phyloP scores from a whole-genome alignment of 2,113 vertebrate genomes.

The Hippocampus barbouri region DNA sequence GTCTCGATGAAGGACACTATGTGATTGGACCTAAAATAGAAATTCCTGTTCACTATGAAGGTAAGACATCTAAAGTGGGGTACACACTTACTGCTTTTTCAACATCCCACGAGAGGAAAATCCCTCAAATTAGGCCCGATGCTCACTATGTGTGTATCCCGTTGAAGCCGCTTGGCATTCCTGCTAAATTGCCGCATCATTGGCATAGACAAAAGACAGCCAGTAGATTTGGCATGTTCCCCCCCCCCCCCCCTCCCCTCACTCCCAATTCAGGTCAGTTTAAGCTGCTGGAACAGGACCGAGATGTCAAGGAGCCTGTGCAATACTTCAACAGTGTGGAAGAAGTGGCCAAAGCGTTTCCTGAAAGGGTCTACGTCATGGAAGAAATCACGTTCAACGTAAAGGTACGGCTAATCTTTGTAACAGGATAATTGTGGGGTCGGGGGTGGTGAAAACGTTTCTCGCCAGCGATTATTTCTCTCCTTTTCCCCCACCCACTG shows the following conservation, averaged over 20 bases:
- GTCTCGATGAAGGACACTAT: slow-evolving; percentile 97
- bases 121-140: too few species aligned
- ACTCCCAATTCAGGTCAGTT: slow-evolving; percentile 83
- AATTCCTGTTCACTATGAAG: slow-evolving; percentile 98
- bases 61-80: slow-evolving; percentile 58
- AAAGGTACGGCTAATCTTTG: slow-evolving; percentile 77
- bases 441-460: too few species aligned
- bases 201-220: too few species aligned
- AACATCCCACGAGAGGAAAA: background rate
- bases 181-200: too few species aligned
- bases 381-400: slow-evolving; percentile 99
- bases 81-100: background rate
- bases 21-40: slow-evolving; percentile 99
- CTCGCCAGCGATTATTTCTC: too few species aligned
- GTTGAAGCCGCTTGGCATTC: too few species aligned
- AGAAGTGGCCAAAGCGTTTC: slow-evolving; percentile 99
- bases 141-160: too few species aligned
- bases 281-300: slow-evolving; percentile 97
- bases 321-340: slow-evolving; percentile 99
- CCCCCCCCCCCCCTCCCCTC: too few species aligned
- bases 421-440: background rate
- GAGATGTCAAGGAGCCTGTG: slow-evolving; percentile 97
- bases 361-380: slow-evolving; percentile 98
- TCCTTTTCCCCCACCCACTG: background rate
- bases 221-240: background rate